Percentiles rank a stretch among this genome's conserved stretches.
These are phyloP conservation scores for Acomys russatus DNA, from an alignment of 2,797 vertebrate genomes.

Conservation along the genomic window DNA sequence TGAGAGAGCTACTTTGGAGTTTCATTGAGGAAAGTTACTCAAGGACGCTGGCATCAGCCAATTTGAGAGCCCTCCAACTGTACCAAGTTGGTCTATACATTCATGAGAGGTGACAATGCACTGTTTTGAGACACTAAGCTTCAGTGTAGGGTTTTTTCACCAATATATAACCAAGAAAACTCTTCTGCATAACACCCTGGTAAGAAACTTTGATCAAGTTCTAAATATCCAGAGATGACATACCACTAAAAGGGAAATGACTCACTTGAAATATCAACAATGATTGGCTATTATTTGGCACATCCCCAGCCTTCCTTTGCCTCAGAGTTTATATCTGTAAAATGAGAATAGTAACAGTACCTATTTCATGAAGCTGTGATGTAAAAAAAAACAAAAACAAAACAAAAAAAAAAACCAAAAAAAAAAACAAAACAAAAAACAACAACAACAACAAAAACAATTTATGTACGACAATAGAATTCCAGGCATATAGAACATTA, in stretches of 20 bases:
- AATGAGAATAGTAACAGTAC: not conserved
- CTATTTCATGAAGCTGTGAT: not conserved
- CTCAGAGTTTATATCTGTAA: slow-evolving; percentile 3
- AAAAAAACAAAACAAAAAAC: too few species aligned
- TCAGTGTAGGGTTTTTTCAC: not conserved
- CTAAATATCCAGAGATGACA: not conserved
- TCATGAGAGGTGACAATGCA: not conserved
- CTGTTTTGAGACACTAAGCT: not conserved
- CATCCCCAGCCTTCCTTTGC: not conserved
- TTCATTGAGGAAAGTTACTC: not conserved
- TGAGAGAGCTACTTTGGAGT: not conserved
- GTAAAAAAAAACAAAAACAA: not conserved
- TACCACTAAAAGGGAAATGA: not conserved
- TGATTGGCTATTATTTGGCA: not conserved
- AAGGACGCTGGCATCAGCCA: not conserved
- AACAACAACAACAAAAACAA: too few species aligned
- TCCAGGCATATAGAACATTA: not conserved
- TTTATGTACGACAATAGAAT: not conserved
- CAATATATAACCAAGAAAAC: not conserved
- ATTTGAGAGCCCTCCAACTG: not conserved
- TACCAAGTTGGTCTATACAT: not conserved
- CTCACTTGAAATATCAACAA: slow-evolving; percentile 8
- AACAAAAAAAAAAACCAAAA: too few species aligned
- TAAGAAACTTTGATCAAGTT: not conserved
- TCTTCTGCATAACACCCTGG: not conserved